phyloP scores from a whole-genome alignment of 2,888 invertebrate genomes.

The Synergus itoensis region DNA sequence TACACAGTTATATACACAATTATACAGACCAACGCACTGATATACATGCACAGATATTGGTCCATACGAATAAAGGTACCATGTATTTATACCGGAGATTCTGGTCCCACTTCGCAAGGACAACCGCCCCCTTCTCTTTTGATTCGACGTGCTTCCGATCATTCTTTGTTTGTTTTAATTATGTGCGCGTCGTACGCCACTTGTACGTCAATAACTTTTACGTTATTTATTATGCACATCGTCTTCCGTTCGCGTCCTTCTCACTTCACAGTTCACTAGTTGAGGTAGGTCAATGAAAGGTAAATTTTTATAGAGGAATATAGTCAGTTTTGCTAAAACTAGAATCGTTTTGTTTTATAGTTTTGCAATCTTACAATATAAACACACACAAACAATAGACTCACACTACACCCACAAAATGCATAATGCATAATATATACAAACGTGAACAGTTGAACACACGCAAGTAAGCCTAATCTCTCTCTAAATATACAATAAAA shows the following conservation, averaged over 20 bases:
- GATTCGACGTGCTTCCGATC: constrained; percentile 32
- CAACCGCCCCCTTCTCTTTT: constrained; percentile 16
- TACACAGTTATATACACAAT: neutral
- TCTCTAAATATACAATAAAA: too few species aligned
- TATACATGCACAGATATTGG: neutral
- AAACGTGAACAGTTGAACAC: too few species aligned
- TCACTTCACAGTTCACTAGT: too few species aligned
- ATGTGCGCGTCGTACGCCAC: constrained; percentile 26
- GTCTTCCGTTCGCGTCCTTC: neutral
- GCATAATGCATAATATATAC: too few species aligned
- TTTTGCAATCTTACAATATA: too few species aligned
- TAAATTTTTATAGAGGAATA: neutral
- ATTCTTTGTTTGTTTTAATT: constrained; percentile 38
- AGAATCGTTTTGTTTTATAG: neutral
- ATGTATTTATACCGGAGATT: constrained; percentile 9
- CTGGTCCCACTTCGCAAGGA: constrained; percentile 32
- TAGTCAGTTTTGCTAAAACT: too few species aligned
- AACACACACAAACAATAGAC: too few species aligned
- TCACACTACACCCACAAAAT: too few species aligned
- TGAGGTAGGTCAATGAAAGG: neutral
- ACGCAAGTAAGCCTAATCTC: too few species aligned
- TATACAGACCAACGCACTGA: neutral
- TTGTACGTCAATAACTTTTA: constrained; percentile 14
- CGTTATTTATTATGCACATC: constrained; percentile 13
- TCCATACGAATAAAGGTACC: neutral